These are phyloP conservation scores for Parauchenoglanis punctatus DNA, from an alignment of 2,797 vertebrate species.

Conservation along the genomic window DNA sequence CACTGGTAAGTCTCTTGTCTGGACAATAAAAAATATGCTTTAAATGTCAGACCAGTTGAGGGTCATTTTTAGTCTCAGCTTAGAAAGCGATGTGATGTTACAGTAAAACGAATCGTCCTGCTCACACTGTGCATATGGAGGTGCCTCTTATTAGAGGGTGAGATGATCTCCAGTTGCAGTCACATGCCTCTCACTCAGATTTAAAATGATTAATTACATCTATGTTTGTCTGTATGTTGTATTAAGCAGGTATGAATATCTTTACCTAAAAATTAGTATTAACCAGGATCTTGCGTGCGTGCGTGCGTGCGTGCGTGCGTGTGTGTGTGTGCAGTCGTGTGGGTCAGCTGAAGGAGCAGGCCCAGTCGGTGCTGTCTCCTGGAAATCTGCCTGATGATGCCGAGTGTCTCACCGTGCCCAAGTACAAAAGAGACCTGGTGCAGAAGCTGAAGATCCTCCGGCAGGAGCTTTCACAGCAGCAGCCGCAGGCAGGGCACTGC, in stretches of 20 bases:
- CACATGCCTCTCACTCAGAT: not conserved
- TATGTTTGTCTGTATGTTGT: not conserved
- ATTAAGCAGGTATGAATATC: not conserved
- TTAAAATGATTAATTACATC: not conserved
- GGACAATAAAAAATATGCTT: not conserved
- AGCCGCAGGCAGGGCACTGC: slow-evolving; percentile 96
- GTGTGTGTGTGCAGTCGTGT: slow-evolving; percentile 77
- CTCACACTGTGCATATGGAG: not conserved
- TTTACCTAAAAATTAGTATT: not conserved
- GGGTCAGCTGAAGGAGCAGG: slow-evolving; percentile 89
- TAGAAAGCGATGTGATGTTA: not conserved
- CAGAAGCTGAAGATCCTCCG: slow-evolving; percentile 96
- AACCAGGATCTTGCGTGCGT: not conserved
- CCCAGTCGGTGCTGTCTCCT: slow-evolving; percentile 84
- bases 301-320: not conserved
- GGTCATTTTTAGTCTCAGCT: not conserved
- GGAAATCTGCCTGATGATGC: slow-evolving; percentile 89
- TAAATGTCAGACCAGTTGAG: not conserved
- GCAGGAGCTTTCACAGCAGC: slow-evolving; percentile 95
- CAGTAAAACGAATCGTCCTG: not conserved
- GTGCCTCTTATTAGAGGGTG: not conserved
- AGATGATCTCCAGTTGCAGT: not conserved
- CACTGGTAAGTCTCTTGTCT: not conserved
- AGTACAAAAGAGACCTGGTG: slow-evolving; percentile 93
- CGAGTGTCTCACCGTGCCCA: slow-evolving; percentile 92